Evolutionary conservation across 2,797 vertebrate genomes (phyloP).

Genomic region (Dendrocincla tyrannina): DNA sequence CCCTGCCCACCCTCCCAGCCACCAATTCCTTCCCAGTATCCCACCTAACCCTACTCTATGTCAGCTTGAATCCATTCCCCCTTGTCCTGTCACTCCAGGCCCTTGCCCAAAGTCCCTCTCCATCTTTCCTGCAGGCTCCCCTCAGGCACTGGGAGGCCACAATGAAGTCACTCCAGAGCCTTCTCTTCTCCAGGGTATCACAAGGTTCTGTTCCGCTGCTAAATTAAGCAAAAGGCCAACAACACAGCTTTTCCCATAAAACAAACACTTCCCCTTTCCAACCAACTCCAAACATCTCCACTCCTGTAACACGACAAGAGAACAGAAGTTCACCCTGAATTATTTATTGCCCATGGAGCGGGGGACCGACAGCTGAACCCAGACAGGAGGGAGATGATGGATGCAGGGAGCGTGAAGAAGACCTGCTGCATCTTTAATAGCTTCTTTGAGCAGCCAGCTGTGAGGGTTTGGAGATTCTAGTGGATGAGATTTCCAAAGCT

Average conservation of each 20-base stretch:
- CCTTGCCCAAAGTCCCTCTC: background rate
- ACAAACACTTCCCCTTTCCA: background rate
- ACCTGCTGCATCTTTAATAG: background rate
- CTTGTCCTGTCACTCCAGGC: background rate
- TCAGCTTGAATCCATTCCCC: background rate
- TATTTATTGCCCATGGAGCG: background rate
- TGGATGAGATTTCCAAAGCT: fast-evolving
- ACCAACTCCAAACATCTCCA: background rate
- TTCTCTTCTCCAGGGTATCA: background rate
- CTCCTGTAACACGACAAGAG: background rate
- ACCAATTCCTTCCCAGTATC: background rate
- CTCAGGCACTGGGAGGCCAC: background rate
- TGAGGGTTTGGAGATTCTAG: background rate
- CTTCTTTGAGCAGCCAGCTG: background rate
- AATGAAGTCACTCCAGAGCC: background rate
- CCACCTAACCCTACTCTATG: background rate
- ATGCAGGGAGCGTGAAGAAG: background rate
- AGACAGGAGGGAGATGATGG: background rate
- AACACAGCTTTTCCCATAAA: background rate
- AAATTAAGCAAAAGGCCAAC: background rate
- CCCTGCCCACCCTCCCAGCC: background rate
- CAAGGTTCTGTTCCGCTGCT: background rate
- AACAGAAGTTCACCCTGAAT: constrained; percentile 43
- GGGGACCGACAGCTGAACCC: background rate
- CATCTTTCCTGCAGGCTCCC: background rate